A percentile compares a stretch with the other conserved stretches of the same genome.
These are phyloP conservation scores for Drosophila arizonae DNA, from an alignment of 1,140 invertebrate species.

Conservation along the genomic window DNA sequence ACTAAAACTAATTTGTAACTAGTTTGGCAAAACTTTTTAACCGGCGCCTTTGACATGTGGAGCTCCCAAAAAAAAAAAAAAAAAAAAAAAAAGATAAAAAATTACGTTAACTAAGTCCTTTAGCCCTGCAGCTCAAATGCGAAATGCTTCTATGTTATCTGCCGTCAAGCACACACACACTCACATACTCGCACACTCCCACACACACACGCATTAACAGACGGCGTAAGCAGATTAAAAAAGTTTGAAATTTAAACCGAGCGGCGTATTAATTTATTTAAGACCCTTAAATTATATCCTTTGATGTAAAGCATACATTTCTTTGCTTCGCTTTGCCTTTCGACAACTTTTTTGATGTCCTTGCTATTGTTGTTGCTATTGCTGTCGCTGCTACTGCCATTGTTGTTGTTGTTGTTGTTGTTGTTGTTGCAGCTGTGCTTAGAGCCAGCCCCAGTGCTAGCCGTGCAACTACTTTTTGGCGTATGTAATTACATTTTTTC, in stretches of 20 bases:
- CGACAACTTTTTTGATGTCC: slow-evolving; percentile 21
- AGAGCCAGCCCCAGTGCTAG: slow-evolving; percentile 39
- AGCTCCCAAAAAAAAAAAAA: neutral
- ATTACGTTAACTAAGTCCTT: slow-evolving; percentile 67
- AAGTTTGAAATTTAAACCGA: slow-evolving; percentile 75
- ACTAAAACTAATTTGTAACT: slow-evolving; percentile 75
- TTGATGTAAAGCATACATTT: slow-evolving; percentile 76
- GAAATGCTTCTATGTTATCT: slow-evolving; percentile 59
- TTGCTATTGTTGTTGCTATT: slow-evolving; percentile 22
- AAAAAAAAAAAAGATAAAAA: slow-evolving; percentile 12
- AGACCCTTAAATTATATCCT: slow-evolving; percentile 80
- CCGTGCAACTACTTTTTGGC: slow-evolving; percentile 67
- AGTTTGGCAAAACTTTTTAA: slow-evolving; percentile 56
- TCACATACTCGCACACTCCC: slow-evolving; percentile 30
- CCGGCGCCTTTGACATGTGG: slow-evolving; percentile 70
- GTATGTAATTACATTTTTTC: slow-evolving; percentile 79
- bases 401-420: slow-evolving; percentile 32
- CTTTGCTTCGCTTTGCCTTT: slow-evolving; percentile 42
- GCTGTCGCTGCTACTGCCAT: slow-evolving; percentile 16
- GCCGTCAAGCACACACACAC: slow-evolving; percentile 27
- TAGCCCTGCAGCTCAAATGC: slow-evolving; percentile 42
- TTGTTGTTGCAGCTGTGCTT: slow-evolving; percentile 46
- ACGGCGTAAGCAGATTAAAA: slow-evolving; percentile 71
- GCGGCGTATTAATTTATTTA: slow-evolving; percentile 77
- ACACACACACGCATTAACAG: slow-evolving; percentile 31